These are phyloP conservation scores for Sander lucioperca DNA, from an alignment of 2,113 vertebrate genomes.

Conservation along the genomic window DNA sequence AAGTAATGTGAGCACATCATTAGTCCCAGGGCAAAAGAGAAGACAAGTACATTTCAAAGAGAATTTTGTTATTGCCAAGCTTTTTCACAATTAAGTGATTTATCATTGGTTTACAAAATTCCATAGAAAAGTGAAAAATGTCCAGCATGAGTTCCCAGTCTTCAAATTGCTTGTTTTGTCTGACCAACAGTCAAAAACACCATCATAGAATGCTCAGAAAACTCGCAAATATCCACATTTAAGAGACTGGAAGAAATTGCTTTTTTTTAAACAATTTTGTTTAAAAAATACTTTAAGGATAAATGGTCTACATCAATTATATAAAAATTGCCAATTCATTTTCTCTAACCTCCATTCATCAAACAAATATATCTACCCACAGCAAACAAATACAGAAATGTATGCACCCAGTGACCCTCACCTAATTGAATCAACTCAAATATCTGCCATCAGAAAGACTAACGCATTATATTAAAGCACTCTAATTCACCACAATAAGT, in stretches of 20 bases:
- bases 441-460: background rate
- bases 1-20: background rate
- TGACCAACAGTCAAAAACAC: background rate
- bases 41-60: background rate
- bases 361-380: background rate
- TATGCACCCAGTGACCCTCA: background rate
- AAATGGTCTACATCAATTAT: background rate
- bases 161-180: background rate
- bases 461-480: background rate
- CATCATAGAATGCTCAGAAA: background rate
- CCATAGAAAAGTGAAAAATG: background rate
- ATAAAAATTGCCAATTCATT: background rate
- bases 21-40: background rate
- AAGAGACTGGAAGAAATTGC: background rate
- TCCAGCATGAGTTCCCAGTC: background rate
- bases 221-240: background rate
- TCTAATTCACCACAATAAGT: background rate
- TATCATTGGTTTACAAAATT: background rate
- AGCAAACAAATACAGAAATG: background rate
- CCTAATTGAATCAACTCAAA: background rate
- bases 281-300: background rate
- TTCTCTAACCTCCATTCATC: background rate
- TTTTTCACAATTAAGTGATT: background rate
- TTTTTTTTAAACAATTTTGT: background rate
- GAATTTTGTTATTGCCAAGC: background rate